A percentile compares a stretch with the other conserved stretches of the same genome.
phyloP scores from a whole-genome alignment of 2,113 vertebrate species.

The Mesembrinibis cayennensis region DNA sequence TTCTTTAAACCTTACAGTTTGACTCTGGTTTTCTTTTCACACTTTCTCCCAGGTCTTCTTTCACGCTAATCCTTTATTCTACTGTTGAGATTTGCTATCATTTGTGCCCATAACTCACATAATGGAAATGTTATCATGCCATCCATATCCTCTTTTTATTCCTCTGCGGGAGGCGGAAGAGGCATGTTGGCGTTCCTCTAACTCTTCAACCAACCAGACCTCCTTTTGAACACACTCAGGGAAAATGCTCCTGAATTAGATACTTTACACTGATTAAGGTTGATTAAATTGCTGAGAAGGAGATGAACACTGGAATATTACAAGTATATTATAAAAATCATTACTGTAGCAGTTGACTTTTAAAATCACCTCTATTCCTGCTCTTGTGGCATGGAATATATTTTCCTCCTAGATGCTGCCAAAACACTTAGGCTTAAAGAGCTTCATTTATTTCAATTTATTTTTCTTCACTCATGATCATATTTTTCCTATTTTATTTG shows the following conservation, averaged over 20 bases:
- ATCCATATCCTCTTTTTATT: neutral
- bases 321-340: neutral
- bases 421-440: neutral
- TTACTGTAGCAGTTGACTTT: neutral
- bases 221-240: neutral
- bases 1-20: neutral
- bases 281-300: neutral
- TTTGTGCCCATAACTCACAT: neutral
- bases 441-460: neutral
- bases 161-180: neutral
- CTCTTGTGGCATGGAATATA: neutral
- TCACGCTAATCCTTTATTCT: neutral
- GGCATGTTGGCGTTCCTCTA: neutral
- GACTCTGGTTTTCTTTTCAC: neutral
- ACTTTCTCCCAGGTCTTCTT: neutral
- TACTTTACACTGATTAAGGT: neutral
- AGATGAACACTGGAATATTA: neutral
- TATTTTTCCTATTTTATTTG: neutral
- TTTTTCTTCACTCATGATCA: neutral
- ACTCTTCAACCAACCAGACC: neutral
- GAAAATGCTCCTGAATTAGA: neutral
- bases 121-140: neutral
- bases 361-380: neutral
- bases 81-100: neutral
- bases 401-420: neutral